Percentiles rank a stretch among this genome's conserved stretches.
These are phyloP conservation scores for Aporophyla nigra DNA, from an alignment of 2,888 invertebrate genomes.

Conservation along the genomic window DNA sequence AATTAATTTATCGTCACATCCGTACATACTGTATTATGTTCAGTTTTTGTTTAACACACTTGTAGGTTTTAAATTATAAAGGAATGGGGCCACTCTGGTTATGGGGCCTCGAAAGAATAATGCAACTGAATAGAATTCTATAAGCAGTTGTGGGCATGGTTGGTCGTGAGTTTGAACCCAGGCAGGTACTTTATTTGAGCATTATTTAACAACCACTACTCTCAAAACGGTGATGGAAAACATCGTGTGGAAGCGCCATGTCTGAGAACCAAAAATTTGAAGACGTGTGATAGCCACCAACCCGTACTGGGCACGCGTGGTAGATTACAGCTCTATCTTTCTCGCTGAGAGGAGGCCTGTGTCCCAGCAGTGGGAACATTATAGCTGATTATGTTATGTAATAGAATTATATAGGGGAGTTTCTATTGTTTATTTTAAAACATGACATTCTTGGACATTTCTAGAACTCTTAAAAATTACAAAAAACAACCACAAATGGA, in stretches of 20 bases:
- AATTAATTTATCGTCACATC: conserved; percentile 85
- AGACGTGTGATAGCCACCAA: not conserved
- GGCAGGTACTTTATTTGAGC: too few relatives aligned
- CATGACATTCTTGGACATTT: not conserved
- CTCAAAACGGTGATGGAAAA: too few relatives aligned
- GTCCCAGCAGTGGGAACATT: not conserved
- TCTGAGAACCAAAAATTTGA: too few relatives aligned
- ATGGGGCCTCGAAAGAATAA: too few relatives aligned
- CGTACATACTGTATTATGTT: conserved; percentile 64
- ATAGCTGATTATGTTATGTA: not conserved
- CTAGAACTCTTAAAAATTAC: not conserved
- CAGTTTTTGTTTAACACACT: conserved; percentile 70
- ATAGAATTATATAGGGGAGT: not conserved
- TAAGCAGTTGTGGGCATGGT: too few relatives aligned
- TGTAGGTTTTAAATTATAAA: conserved; percentile 35
- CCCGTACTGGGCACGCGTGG: not conserved
- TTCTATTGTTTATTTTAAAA: not conserved
- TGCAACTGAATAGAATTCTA: too few relatives aligned
- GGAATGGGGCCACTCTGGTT: too few relatives aligned
- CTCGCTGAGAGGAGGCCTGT: not conserved
- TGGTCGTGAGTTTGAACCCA: too few relatives aligned
- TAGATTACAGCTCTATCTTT: not conserved
- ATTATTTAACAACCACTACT: too few relatives aligned
- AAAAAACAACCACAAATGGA: conserved; percentile 39
- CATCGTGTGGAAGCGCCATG: too few relatives aligned